These are phyloP conservation scores for Dryococelus australis DNA, from an alignment of 2,888 invertebrate species.

Conservation along the genomic window DNA sequence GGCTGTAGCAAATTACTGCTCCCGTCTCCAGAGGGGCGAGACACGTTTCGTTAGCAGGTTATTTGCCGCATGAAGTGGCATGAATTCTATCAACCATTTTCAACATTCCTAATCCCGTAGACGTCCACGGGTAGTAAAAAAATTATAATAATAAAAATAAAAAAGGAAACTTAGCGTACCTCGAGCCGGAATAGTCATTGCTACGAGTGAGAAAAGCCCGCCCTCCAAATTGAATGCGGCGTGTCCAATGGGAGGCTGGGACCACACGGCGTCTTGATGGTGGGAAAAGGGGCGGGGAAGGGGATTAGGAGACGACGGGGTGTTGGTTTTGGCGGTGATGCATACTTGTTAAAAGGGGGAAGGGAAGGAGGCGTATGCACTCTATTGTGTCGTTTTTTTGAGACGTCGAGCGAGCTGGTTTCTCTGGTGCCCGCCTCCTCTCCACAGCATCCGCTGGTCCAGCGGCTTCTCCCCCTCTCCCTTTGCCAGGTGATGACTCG, in stretches of 20 bases:
- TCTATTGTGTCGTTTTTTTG: background rate
- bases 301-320: background rate
- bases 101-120: background rate
- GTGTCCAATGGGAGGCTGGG: background rate
- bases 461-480: background rate
- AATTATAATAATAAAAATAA: background rate
- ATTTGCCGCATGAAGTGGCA: constrained; percentile 8
- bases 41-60: constrained; percentile 2
- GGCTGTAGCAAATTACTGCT: constrained; percentile 3
- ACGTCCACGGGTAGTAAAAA: background rate
- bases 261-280: background rate
- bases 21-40: background rate
- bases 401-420: background rate
- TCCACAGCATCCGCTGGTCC: background rate
- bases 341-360: background rate
- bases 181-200: background rate
- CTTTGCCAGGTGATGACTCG: background rate
- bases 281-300: background rate
- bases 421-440: background rate
- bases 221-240: constrained; percentile 8
- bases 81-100: constrained; percentile 10
- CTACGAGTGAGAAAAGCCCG: background rate
- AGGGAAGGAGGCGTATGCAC: background rate
- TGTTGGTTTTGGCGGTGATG: constrained; percentile 16
- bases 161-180: background rate